Conservation (phyloP, 92 coral and sea anemone species). For the Epizoanthus stellaris region DNA sequence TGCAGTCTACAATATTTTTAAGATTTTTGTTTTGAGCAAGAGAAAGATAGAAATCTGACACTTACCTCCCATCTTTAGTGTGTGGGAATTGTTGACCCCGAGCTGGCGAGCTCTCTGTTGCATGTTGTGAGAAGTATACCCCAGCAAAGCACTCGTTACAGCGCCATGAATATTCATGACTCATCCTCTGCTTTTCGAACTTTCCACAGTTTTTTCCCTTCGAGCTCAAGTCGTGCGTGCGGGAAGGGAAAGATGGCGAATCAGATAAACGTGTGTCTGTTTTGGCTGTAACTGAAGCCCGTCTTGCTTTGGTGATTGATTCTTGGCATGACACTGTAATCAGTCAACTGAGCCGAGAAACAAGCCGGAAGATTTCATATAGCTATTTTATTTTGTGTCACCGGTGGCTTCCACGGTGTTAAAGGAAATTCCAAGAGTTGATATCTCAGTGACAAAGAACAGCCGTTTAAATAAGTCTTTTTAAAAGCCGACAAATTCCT, state of each 20-base stretch:
- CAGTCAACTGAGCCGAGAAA: constrained; percentile 40
- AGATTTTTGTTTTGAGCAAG: constrained; percentile 23
- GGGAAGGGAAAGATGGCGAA: constrained; percentile 11
- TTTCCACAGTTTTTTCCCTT: background rate
- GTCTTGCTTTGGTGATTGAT: constrained; percentile 46
- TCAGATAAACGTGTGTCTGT: constrained; percentile 39
- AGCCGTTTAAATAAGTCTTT: constrained; percentile 59
- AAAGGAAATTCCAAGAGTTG: constrained; percentile 38
- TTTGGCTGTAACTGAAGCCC: constrained; percentile 43
- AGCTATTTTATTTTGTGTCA: constrained; percentile 22
- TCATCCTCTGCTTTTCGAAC: background rate
- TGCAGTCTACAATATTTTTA: background rate
- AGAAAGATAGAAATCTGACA: constrained; percentile 32
- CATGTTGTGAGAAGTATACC: background rate
- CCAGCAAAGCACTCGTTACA: background rate
- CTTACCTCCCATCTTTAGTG: constrained; percentile 45
- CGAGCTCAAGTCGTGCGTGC: constrained; percentile 31
- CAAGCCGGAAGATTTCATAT: constrained; percentile 19
- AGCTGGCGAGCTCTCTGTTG: constrained; percentile 28
- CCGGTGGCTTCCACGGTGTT: constrained; percentile 26
- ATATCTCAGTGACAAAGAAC: constrained; percentile 38
- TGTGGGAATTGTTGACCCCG: constrained; percentile 41
- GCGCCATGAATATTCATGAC: background rate
- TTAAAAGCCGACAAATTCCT: constrained; percentile 71
- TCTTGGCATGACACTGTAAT: constrained; percentile 44